phyloP scores from a whole-genome alignment of 2,797 vertebrate genomes.

The Manis javanica region DNA sequence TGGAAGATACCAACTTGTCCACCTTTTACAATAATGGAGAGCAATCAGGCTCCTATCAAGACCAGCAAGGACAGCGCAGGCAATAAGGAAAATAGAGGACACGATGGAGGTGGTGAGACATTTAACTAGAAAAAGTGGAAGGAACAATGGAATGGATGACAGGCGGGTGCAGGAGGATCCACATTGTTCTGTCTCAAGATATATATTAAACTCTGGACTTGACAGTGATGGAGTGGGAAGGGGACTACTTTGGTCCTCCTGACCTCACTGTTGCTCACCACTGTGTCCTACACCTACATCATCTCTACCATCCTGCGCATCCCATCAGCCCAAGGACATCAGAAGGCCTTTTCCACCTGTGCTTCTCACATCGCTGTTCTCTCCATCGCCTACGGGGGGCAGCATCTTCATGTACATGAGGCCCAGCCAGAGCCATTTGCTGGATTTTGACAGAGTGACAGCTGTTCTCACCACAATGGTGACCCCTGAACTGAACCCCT shows the following conservation, averaged over 20 bases:
- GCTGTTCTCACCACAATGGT: slow-evolving; percentile 12
- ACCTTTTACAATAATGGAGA: not conserved
- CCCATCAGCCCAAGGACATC: not conserved
- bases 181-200: not conserved
- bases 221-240: not conserved
- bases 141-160: not conserved
- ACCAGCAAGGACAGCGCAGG: not conserved
- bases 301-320: not conserved
- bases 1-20: not conserved
- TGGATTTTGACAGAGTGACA: slow-evolving; percentile 35
- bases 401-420: slow-evolving; percentile 60
- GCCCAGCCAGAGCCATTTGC: slow-evolving; percentile 37
- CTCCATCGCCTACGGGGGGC: not conserved
- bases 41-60: not conserved
- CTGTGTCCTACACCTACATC: slow-evolving; percentile 15
- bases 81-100: not conserved
- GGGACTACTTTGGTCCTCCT: not conserved
- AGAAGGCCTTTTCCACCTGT: slow-evolving; percentile 48
- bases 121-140: not conserved
- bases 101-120: not conserved
- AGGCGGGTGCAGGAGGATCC: not conserved
- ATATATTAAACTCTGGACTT: not conserved
- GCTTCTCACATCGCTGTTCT: not conserved
- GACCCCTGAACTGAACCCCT: slow-evolving; percentile 52
- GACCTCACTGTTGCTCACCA: not conserved